These are phyloP conservation scores for Speoplatyrhinus poulsoni DNA, from an alignment of 2,113 vertebrate genomes.

Conservation along the genomic window DNA sequence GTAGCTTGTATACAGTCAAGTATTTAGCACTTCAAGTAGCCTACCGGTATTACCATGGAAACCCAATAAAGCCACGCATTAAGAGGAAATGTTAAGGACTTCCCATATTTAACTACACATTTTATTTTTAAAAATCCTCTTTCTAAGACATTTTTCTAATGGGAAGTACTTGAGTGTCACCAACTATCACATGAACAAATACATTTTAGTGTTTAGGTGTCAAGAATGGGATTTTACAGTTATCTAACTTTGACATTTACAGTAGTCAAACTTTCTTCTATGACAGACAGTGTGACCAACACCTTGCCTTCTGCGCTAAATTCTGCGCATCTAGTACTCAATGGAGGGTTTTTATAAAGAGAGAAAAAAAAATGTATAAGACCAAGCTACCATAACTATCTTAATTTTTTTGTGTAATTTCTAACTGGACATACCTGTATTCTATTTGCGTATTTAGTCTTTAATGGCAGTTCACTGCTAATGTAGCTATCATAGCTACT, in stretches of 20 bases:
- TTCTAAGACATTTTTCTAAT: background rate
- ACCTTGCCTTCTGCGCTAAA: background rate
- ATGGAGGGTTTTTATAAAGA: background rate
- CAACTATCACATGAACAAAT: background rate
- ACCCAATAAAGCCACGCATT: too few relatives aligned
- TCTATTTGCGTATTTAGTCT: background rate
- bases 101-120: too few relatives aligned
- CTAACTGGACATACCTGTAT: slow-evolving; percentile 1
- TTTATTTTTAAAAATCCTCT: background rate
- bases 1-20: background rate
- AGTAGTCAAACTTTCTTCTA: background rate
- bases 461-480: background rate
- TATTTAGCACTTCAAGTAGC: background rate
- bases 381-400: background rate
- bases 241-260: background rate
- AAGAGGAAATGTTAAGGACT: too few relatives aligned
- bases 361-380: background rate
- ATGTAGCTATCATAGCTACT: background rate
- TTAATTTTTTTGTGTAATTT: background rate
- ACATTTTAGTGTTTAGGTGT: background rate
- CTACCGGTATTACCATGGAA: too few relatives aligned
- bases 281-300: background rate
- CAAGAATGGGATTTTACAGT: background rate
- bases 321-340: background rate
- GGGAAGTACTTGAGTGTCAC: background rate